Base-by-base conservation (phyloP, 2,113 vertebrate species). In the Cyprinus carpio region DNA sequence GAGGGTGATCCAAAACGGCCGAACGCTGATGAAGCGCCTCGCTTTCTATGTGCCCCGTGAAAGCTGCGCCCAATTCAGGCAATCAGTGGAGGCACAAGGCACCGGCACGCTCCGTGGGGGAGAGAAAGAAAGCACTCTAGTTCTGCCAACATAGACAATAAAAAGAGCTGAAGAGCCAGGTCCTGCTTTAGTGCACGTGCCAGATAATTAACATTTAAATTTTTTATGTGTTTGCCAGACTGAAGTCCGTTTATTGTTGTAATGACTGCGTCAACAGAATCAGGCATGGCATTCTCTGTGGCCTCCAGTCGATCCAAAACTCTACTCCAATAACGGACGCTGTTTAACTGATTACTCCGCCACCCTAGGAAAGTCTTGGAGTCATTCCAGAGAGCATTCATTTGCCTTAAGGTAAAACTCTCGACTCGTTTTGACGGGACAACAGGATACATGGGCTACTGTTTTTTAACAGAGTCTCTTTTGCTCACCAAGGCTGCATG, bases 231-330 rank as follows among this genome's bases (percentile, higher is more conserved):
- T 20, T 69, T n/a, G n/a, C 5, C 29, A 34, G 34, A 23, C 9
- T 23, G 11, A 18, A 15, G 6, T 80, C 29, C n/a, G n/a, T n/a
- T 29, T 75, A 67, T 46, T n/a, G n/a, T 8, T 76, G 23, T 27
- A 54, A 11, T 72, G 86, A 65, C 20, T 58, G 15, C 91, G 25
- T 83, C 67, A 88, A 60, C 90, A 99, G 98, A n/a, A 99, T 99
- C 91, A 99, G 99, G 98, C 97, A 99, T 54, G n/a, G 98, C 98
- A 20, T 99, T 99, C 92, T 99, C 98, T 5, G 98, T 99, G 77
- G 98, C n/a, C 98, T 60, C 98, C 98, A 3, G 99, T 99, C 69
- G 98, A 99, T 93, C n/a, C 98, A 99, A 95, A 99, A 99, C 86
- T n/a, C 93, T 99, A 84, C n/a, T 99, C 96, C 0, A 95, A 99